Evolutionary conservation across 2,113 vertebrate species (phyloP).

Genomic region (Rallus limicola): DNA sequence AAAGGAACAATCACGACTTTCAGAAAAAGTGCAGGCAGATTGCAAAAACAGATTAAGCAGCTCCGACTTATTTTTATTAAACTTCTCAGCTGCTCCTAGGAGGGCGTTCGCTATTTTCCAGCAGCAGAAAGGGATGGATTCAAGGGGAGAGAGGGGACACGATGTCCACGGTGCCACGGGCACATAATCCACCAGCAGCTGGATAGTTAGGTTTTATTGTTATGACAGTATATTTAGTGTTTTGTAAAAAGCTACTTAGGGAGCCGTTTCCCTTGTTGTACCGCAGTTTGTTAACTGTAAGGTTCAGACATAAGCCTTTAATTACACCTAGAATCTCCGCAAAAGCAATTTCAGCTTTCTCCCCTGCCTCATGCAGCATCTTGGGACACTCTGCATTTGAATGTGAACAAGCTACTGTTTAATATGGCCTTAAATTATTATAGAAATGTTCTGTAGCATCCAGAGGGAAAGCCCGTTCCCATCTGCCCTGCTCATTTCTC

Average conservation of each 20-base stretch:
- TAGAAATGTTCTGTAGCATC: slow-evolving; percentile 22
- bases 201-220: slow-evolving; percentile 37
- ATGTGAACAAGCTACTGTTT: slow-evolving; percentile 40
- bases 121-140: not conserved
- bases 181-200: slow-evolving; percentile 2
- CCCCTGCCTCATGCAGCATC: not conserved
- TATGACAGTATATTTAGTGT: slow-evolving; percentile 10
- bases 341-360: slow-evolving; percentile 46
- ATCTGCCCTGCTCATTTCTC: slow-evolving; percentile 26
- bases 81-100: slow-evolving; percentile 26
- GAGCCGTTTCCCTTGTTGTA: slow-evolving; percentile 14
- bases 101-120: slow-evolving; percentile 8
- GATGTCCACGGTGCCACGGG: slow-evolving; percentile 1
- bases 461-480: slow-evolving; percentile 16
- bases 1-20: not conserved
- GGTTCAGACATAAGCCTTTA: slow-evolving; percentile 42
- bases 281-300: slow-evolving; percentile 26
- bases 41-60: not conserved
- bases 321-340: slow-evolving; percentile 9
- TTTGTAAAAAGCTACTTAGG: slow-evolving; percentile 30
- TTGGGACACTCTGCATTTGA: slow-evolving; percentile 10
- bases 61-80: not conserved
- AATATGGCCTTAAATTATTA: slow-evolving; percentile 33
- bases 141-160: not conserved
- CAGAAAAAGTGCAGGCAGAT: not conserved